A percentile compares a stretch with the other conserved stretches of the same genome.
These are phyloP conservation scores for Brachypteracias leptosomus DNA, from an alignment of 2,113 vertebrate species.

Conservation along the genomic window DNA sequence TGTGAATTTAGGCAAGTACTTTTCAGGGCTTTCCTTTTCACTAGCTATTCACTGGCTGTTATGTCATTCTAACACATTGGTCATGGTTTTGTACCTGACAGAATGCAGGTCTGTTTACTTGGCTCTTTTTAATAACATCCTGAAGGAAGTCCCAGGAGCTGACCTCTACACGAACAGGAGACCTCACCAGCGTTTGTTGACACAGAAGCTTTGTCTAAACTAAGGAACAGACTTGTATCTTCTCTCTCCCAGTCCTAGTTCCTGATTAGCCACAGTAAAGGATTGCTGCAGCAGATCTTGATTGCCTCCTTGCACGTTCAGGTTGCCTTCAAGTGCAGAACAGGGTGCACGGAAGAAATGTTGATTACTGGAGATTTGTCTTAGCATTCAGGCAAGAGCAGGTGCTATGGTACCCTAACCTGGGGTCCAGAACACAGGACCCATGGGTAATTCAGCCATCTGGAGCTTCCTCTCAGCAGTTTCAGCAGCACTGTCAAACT, in stretches of 20 bases:
- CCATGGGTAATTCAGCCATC: background rate
- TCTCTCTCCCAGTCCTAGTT: background rate
- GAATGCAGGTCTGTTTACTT: background rate
- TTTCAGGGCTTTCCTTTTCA: background rate
- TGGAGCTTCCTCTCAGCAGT: background rate
- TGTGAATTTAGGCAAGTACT: background rate
- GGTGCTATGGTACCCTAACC: background rate
- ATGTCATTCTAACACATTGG: fast-evolving
- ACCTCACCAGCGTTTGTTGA: background rate
- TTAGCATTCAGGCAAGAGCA: background rate
- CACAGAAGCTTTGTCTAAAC: background rate
- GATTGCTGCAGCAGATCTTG: background rate
- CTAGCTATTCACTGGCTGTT: background rate
- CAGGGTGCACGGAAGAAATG: background rate
- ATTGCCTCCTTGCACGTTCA: background rate
- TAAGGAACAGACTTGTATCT: background rate
- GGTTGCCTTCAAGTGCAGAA: background rate
- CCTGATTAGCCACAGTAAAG: background rate
- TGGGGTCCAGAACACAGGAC: background rate
- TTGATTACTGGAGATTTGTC: background rate
- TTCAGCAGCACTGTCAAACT: background rate
- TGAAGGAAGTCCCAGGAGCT: background rate
- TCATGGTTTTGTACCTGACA: background rate
- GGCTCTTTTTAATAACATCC: background rate
- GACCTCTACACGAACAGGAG: background rate